Evolutionary conservation across 2,113 vertebrate genomes (phyloP).

Genomic region (Baryphthengus martii): DNA sequence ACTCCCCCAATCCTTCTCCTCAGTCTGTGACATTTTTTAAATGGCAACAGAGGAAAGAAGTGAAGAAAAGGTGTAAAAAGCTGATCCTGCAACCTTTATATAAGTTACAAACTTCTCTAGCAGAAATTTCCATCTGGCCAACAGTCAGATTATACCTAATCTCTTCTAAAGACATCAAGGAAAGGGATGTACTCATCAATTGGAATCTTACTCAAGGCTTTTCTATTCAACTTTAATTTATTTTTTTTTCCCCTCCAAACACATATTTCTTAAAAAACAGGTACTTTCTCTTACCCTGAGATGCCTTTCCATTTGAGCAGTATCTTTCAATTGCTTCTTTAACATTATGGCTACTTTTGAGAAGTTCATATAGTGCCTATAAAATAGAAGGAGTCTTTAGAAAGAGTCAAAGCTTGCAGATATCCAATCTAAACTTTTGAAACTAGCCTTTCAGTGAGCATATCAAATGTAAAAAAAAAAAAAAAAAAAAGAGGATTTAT

Average conservation of each 20-base stretch:
- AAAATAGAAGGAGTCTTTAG: neutral
- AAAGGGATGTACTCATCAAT: neutral
- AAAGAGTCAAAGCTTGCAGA: neutral
- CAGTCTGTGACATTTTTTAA: neutral
- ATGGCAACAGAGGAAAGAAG: neutral
- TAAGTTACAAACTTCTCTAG: neutral
- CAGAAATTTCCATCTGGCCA: neutral
- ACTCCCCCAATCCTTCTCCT: neutral
- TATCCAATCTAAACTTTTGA: neutral
- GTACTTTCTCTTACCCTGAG: conserved; percentile 80
- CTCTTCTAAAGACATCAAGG: neutral
- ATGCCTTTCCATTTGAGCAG: conserved; percentile 82
- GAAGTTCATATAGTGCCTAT: conserved; percentile 90
- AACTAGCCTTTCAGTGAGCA: neutral
- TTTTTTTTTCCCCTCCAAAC: neutral
- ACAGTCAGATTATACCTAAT: neutral
- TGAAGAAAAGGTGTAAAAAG: neutral
- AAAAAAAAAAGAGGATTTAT: neutral
- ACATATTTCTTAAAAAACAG: neutral
- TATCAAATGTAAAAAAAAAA: neutral
- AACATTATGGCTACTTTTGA: conserved; percentile 88
- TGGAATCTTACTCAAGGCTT: neutral
- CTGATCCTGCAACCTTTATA: neutral
- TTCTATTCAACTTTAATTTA: neutral
- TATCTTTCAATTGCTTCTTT: conserved; percentile 88